These are phyloP conservation scores for Epistrophe eligans DNA, from an alignment of 2,888 invertebrate species.

Conservation along the genomic window DNA sequence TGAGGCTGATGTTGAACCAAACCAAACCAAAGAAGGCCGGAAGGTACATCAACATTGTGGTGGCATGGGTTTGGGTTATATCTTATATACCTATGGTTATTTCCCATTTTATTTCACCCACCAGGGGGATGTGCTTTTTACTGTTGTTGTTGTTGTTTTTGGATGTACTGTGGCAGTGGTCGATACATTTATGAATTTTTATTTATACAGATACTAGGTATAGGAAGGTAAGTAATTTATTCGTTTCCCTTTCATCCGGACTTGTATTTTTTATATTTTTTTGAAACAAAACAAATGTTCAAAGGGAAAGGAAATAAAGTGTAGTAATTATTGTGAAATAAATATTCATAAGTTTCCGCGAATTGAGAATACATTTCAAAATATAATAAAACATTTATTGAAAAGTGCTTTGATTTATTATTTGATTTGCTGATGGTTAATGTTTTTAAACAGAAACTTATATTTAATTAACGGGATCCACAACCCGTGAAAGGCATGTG, in stretches of 20 bases:
- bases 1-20: conserved; percentile 41
- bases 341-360: neutral
- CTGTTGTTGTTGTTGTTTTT: neutral
- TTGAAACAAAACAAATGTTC: neutral
- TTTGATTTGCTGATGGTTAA: too few relatives aligned
- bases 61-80: conserved; percentile 8
- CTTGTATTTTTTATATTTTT: conserved; percentile 26
- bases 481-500: too few relatives aligned
- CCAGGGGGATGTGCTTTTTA: conserved; percentile 18
- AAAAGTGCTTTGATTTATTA: neutral
- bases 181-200: conserved; percentile 38
- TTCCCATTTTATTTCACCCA: conserved; percentile 15
- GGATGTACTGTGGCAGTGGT: conserved; percentile 1
- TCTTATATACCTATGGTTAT: neutral
- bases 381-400: neutral
- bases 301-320: neutral
- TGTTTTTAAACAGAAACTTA: too few relatives aligned
- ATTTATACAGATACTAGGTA: neutral
- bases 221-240: conserved; percentile 20
- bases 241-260: conserved; percentile 12
- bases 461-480: too few relatives aligned
- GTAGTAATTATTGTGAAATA: neutral
- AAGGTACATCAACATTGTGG: conserved; percentile 43
- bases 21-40: conserved; percentile 13
- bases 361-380: neutral